Evolutionary conservation across 2,113 vertebrate species (phyloP), one percentile per base, ranked within the genome.

Genomic region (Paramormyrops kingsleyae): DNA sequence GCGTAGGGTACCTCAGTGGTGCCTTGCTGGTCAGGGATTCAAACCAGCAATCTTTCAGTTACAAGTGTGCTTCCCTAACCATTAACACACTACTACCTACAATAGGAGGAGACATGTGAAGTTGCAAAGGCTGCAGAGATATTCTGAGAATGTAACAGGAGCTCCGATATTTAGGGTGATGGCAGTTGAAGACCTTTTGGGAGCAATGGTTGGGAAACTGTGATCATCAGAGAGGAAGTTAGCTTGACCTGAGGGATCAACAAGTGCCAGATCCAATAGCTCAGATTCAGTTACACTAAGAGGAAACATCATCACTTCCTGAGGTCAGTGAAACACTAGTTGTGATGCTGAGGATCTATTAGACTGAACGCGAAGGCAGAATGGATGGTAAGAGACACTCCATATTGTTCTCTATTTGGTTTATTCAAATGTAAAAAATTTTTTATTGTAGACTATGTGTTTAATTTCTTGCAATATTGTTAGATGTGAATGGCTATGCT

Each of bases 271-370:
- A 17, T 77, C 24, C 83, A 85, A 85, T n/a, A 50, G 83, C 4
- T 42, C 17, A 27, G 6, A 31, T 24, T 21, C 24, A 27, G 44
- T 49, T 27, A 49, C 5, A 49, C 47, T 15, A 50, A 27, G 13
- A 86, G 42, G 83, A 86, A 86, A 86, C 49, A 31, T 86, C 83
- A 15, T 84, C 42, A 86, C 27, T 86, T 86, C 83, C 83, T 31
- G 44, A 86, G 44, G 83, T 15, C n/a, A 27, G 35, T 27, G 47
- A 50, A 49, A 50, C 46, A 27, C 44, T 27, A 15, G 46, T 6
- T 86, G 83, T 86, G 24, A n/a, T n/a, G 10, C 47, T 86, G 47
- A 27, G 42, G 42, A n/a, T 86, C 46, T 42, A 80, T 27, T 49
- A 47, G 21, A 49, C 19, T 86, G 46, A 49, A 86, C 24, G 4